Evolutionary conservation across 2,888 invertebrate species (phyloP), one percentile per base, ranked within the genome.

Genomic region (Geotrupes spiniger): DNA sequence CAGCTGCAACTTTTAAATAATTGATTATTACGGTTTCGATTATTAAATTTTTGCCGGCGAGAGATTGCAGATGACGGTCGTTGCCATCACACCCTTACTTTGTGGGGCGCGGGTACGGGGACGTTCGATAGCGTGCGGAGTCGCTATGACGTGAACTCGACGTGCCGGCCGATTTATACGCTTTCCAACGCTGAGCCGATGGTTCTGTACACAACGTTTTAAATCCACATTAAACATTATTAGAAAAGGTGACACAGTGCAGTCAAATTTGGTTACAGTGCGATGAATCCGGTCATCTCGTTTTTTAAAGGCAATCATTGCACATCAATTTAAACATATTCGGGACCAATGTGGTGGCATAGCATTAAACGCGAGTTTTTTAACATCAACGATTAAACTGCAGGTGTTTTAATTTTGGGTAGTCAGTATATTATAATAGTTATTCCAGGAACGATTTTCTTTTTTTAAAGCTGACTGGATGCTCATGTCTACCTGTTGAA

Each of bases 111-210:
- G 78, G 67, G 68, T 81, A 80, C 52, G 80, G 80, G 58, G 78
- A 77, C 58, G 77, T 73, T 66, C 80, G 78, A 72, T 78, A 80
- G 65, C 79, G 79, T 69, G 77, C 72, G 46, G 69, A 68, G 53
- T 73, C 72, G 55, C 64, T 60, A 52, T 71, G 70, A 57, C 76
- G 75, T 66, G 74, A 72, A 65, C 74, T 73, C 60, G 76, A 72
- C 55, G 75, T 71, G 60, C 77, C 73, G 53, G 75, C 71, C 42
- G 66, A 59, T 74, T 78, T 78, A 75, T 78, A 77, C 49, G 76
- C 72, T 72, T 79, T 80, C 78, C 78, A 79, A 65, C 77, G 77
- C 70, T 76, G 77, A 58, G 74, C 71, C 63, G 78, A 72, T 57
- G 77, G 75, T 69, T 77, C 77, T 76, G 76, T 70, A 49, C 46